Evolutionary conservation across 2,888 invertebrate genomes (phyloP).

Genomic region (Strigamia transsilvanica): DNA sequence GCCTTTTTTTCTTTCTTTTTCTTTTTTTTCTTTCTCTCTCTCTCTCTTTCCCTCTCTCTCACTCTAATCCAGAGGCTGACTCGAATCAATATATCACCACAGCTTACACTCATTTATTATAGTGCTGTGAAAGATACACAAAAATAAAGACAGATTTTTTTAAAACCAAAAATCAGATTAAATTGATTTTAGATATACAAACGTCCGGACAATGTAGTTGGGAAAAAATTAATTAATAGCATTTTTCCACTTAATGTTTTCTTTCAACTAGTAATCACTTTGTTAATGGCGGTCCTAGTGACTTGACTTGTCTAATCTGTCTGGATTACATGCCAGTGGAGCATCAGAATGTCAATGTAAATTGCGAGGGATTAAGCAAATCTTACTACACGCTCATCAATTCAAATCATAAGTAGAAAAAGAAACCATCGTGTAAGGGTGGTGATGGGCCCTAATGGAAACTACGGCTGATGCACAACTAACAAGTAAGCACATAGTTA

Average conservation of each 20-base stretch:
- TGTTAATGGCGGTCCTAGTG: conserved; percentile 1
- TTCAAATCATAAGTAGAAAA: no score
- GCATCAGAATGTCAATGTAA: no score
- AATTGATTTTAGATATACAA: not conserved
- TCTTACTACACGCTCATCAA: no score
- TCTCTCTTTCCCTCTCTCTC: not conserved
- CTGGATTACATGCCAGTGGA: no score
- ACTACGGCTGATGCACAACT: no score
- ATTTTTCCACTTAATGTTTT: conserved; percentile 16
- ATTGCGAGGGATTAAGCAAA: no score
- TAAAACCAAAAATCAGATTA: not conserved
- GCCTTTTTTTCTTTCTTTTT: conserved; percentile 1
- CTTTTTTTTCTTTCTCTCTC: not conserved
- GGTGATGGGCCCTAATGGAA: no score
- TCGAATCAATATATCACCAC: conserved; percentile 22
- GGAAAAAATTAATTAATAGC: not conserved
- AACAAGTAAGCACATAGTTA: no score
- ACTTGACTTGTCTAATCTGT: not conserved
- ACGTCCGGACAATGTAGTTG: not conserved
- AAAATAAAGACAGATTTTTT: conserved; percentile 10
- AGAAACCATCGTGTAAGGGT: no score
- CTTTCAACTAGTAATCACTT: not conserved
- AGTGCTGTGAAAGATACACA: conserved; percentile 22
- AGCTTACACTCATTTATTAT: conserved; percentile 38
- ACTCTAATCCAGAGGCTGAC: conserved; percentile 28